These are phyloP conservation scores for Patiria pectinifera DNA, from an alignment of 53 echinoderm and acorn worm genomes.

Conservation along the genomic window DNA sequence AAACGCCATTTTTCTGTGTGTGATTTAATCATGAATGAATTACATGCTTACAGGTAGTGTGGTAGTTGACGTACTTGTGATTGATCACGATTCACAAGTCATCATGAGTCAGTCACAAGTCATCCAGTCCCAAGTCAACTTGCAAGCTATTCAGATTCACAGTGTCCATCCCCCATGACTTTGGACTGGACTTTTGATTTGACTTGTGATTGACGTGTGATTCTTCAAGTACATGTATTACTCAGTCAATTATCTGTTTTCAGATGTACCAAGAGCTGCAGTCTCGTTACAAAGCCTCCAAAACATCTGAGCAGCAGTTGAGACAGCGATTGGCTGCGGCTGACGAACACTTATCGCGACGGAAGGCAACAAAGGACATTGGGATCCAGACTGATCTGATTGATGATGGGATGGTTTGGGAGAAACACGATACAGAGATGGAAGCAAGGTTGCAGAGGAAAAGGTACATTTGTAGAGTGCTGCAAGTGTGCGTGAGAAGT, in stretches of 20 bases:
- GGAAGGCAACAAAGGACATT: conserved; percentile 57
- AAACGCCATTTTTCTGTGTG: too few species aligned
- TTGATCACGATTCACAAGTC: too few species aligned
- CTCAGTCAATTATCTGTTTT: not conserved
- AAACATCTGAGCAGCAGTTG: conserved; percentile 64
- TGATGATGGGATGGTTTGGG: not conserved
- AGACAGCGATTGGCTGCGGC: conserved; percentile 58
- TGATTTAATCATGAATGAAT: too few species aligned
- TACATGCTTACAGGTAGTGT: too few species aligned
- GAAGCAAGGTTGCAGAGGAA: conserved; percentile 2
- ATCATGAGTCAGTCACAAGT: too few species aligned
- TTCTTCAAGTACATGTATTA: not conserved
- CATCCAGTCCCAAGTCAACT: too few species aligned
- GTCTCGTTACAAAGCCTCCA: conserved; percentile 68
- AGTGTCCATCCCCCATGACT: too few species aligned
- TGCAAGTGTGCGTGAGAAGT: not conserved
- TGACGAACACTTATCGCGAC: conserved; percentile 47
- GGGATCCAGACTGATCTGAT: conserved; percentile 69
- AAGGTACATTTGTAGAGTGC: not conserved
- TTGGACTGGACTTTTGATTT: too few species aligned
- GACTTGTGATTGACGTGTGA: too few species aligned
- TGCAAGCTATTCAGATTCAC: too few species aligned
- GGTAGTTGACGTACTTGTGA: too few species aligned
- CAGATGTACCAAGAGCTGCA: conserved; percentile 89
- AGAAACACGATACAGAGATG: not conserved